These are phyloP conservation scores for Dasypus novemcinctus DNA, from an alignment of 2,113 vertebrate genomes.

Conservation along the genomic window DNA sequence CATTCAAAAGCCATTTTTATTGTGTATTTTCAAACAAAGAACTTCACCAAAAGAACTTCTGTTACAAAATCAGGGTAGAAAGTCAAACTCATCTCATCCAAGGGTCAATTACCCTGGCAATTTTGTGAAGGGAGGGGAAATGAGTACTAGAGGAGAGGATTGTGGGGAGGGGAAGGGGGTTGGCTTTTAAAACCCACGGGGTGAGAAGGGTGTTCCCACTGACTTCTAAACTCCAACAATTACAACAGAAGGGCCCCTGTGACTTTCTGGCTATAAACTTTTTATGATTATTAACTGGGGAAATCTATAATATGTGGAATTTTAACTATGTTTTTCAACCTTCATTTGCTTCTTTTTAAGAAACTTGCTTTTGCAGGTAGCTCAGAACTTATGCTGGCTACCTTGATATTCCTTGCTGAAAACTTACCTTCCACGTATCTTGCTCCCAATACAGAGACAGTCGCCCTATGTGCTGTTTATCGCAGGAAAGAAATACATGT, in stretches of 20 bases:
- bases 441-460: slow-evolving; percentile 49
- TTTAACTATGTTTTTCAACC: slow-evolving; percentile 66
- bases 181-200: slow-evolving; percentile 51
- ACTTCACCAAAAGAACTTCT: slow-evolving; percentile 68
- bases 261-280: slow-evolving; percentile 73
- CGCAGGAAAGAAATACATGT: slow-evolving; percentile 63
- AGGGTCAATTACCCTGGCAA: slow-evolving; percentile 74
- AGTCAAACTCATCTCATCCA: slow-evolving; percentile 72
- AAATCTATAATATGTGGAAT: slow-evolving; percentile 65
- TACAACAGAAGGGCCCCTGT: slow-evolving; percentile 66
- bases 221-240: slow-evolving; percentile 55
- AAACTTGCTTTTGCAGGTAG: slow-evolving; percentile 45
- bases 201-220: slow-evolving; percentile 56
- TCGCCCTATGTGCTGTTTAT: slow-evolving; percentile 65
- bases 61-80: slow-evolving; percentile 74
- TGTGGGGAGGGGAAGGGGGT: background rate
- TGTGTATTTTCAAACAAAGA: slow-evolving; percentile 76
- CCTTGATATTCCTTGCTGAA: background rate
- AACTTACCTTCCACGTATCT: slow-evolving; percentile 44
- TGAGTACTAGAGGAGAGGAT: background rate
- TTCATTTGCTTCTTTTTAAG: slow-evolving; percentile 50
- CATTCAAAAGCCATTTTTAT: slow-evolving; percentile 78
- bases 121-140: slow-evolving; percentile 65
- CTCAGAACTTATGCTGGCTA: slow-evolving; percentile 14
- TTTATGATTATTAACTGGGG: slow-evolving; percentile 76